These are phyloP conservation scores for Phortica okadai DNA, from an alignment of 2,888 invertebrate genomes.

Conservation along the genomic window DNA sequence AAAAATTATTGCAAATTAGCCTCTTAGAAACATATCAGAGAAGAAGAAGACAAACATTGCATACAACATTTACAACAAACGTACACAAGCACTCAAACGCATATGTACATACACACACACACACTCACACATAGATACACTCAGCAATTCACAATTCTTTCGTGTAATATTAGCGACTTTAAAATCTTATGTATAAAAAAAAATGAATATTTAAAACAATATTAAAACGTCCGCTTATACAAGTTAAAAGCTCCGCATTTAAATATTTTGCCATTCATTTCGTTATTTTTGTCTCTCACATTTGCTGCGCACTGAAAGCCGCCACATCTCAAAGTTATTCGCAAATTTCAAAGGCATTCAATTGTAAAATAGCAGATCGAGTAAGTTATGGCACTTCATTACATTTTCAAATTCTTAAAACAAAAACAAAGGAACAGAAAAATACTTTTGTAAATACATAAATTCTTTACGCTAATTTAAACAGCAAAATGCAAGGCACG, in stretches of 20 bases:
- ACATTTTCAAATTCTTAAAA: not conserved
- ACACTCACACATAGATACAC: constrained; percentile 2
- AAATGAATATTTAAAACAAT: not conserved
- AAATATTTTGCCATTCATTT: not conserved
- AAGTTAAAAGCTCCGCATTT: not conserved
- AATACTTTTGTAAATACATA: constrained; percentile 61
- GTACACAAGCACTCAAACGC: not conserved
- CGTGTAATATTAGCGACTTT: not conserved
- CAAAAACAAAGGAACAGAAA: constrained; percentile 23
- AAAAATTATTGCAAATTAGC: constrained; percentile 66
- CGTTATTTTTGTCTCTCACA: not conserved
- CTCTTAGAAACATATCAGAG: constrained; percentile 76
- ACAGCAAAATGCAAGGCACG: not conserved
- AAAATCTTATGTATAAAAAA: not conserved
- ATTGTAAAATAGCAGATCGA: not conserved
- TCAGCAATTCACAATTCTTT: not conserved
- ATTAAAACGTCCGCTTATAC: not conserved
- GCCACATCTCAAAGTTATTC: not conserved
- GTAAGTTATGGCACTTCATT: not conserved
- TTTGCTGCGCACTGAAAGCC: not conserved
- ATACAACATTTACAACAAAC: constrained; percentile 51
- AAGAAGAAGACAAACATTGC: constrained; percentile 46
- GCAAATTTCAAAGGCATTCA: not conserved
- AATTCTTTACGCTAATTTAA: constrained; percentile 4
- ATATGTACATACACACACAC: not conserved